These are phyloP conservation scores for Hyposoter dolosus DNA, from an alignment of 2,888 invertebrate genomes.

Conservation along the genomic window DNA sequence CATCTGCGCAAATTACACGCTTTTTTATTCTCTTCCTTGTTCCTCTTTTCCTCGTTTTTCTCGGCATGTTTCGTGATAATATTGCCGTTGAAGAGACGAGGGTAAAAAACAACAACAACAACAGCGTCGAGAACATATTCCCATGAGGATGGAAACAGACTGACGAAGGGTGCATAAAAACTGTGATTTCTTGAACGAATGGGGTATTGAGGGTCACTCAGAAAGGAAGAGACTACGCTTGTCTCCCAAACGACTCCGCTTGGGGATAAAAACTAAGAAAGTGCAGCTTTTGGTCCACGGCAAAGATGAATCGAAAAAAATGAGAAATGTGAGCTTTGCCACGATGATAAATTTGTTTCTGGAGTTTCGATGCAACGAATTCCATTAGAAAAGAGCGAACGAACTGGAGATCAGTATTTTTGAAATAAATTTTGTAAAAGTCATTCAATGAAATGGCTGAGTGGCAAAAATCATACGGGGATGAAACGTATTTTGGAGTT, in stretches of 20 bases:
- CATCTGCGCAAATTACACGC: constrained; percentile 37
- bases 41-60: constrained; percentile 17
- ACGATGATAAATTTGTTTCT: not conserved
- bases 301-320: not conserved
- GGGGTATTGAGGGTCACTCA: constrained; percentile 18
- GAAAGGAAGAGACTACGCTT: not conserved
- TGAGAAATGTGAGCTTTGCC: not conserved
- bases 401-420: not conserved
- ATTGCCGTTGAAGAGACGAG: constrained; percentile 56
- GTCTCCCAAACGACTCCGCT: not conserved
- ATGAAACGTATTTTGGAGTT: not conserved
- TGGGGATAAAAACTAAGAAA: not conserved
- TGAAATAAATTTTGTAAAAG: not conserved
- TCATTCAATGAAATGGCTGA: not conserved
- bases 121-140: constrained; percentile 28
- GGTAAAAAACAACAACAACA: constrained; percentile 8
- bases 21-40: constrained; percentile 7
- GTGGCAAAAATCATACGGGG: not conserved
- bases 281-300: not conserved
- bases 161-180: constrained; percentile 9
- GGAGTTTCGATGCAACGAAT: not conserved
- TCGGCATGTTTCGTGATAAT: constrained; percentile 37
- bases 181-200: constrained; percentile 25
- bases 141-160: constrained; percentile 41
- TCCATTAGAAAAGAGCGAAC: not conserved